Base-by-base conservation (phyloP, 2,797 vertebrate species). In the Epinephelus malabaricus region DNA sequence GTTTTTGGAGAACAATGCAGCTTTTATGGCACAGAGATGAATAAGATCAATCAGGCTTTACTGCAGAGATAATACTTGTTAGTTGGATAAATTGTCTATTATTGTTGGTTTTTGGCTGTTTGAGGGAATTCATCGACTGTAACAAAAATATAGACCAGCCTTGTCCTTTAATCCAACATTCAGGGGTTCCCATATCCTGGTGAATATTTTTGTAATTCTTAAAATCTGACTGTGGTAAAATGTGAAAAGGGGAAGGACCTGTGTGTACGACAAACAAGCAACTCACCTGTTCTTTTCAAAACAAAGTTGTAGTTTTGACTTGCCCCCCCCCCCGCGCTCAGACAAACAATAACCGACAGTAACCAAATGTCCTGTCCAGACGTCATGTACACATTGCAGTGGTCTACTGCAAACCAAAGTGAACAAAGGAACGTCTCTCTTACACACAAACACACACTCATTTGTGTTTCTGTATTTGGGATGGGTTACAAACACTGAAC, bases 351-450 rank as follows among this genome's bases (percentile, higher is more conserved):
- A 45, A 64, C 45, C 6, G 14, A 67, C n/a, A 43, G 63, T 64
- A 64, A 70, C n/a, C 60, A 70, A 66, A 78, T 67, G 25, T 45
- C 30, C 34, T 43, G 54, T 51, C 65, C 56, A 72, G 25, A 54
- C 62, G 6, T 43, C 30, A 10, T 27, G 60, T 21, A 65, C 34
- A 72, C 64, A 61, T 14, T 13, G 65, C 25, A 19, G 25, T n/a
- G 65, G 74, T 53, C 65, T 47, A 38, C 50, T 70, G 75, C 75
- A 63, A 63, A 69, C 66, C 40, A 40, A 75, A 73, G 47, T 45
- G 13, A 17, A 10, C 6, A 4, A 5, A 11, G 9, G 27, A n/a
- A 9, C 45, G 15, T 38, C 64, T 53, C 19, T 21, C 46, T 15
- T 47, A 15, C 17, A 19, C 17, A 51, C 50, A 21, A 3, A 51